These are phyloP conservation scores for Caenorhabditis angaria DNA, from an alignment of 2,888 invertebrate genomes.

Conservation along the genomic window DNA sequence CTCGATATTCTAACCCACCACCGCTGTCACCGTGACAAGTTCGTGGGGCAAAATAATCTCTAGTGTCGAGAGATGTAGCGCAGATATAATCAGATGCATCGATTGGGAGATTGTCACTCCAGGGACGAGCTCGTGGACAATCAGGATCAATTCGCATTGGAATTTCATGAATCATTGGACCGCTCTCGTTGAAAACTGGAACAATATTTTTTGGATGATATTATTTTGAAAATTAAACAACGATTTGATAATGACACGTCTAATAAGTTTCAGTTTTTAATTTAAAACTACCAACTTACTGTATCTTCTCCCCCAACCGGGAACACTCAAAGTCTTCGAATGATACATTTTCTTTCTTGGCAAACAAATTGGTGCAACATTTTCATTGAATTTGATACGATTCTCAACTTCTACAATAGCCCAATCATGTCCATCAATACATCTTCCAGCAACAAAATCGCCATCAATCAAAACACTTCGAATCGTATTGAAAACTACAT, in stretches of 20 bases:
- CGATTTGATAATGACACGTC: too few species aligned
- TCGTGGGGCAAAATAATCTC: conserved; percentile 58
- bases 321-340: conserved; percentile 52
- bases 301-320: conserved; percentile 66
- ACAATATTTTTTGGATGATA: conserved; percentile 2
- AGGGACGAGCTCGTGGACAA: conserved; percentile 56
- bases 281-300: conserved; percentile 30
- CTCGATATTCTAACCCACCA: conserved; percentile 64
- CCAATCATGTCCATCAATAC: conserved; percentile 68
- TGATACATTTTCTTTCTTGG: conserved; percentile 44
- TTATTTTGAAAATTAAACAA: background rate
- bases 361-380: conserved; percentile 65
- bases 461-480: conserved; percentile 62
- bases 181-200: conserved; percentile 62
- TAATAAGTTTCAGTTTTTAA: background rate
- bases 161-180: conserved; percentile 65
- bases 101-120: conserved; percentile 61
- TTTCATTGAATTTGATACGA: conserved; percentile 55
- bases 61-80: conserved; percentile 62
- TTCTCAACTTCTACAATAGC: conserved; percentile 67
- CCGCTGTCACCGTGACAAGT: conserved; percentile 71
- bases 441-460: conserved; percentile 56
- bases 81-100: conserved; percentile 64
- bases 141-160: conserved; percentile 63
- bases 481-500: conserved; percentile 57